Base-by-base conservation (phyloP, 2,113 vertebrate genomes). In the Nesoenas mayeri region DNA sequence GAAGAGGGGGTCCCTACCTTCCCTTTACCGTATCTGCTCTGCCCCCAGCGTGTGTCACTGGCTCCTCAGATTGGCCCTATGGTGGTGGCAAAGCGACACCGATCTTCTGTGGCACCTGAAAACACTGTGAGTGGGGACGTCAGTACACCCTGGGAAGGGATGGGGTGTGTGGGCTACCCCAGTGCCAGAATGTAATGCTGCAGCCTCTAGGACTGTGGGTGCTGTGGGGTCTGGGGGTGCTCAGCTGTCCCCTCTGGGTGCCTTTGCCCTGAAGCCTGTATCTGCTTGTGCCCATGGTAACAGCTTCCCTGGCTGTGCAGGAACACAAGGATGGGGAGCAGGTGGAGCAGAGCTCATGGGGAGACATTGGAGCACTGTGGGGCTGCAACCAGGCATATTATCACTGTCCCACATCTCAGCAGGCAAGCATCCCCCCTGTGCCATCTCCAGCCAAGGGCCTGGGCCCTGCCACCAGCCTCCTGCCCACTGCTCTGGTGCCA, bases 391-490 rank as follows among this genome's bases (percentile, higher is more conserved):
- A 34, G 31, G 17, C 38, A 15, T 0, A 0, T 74, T 70, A 48
- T 28, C 48, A 47, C 10, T 69, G 34, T 5, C 8, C 38, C 6
- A 15, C 10, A 3, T 54, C 36, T 50, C 29, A 28, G 78, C 94
- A 99, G 98, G 97, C 87, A n/a, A 98, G 94, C 29, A 97, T 98
- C 69, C 93, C 97, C 1, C 32, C 92, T 1, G 40, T 94, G 4
- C 91, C 97, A 15, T 96, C 94, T 92, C 95, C 98, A 5, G 97
- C 96, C 0, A 92, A 98, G 38, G 92, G 58, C 15, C 42, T 36
- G 4, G 83, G 24, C 28, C 22, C 88, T 72, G 60, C 75, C 65
- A 64, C 92, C 95, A 97, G 92, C 92, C 62, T 93, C 31, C 51
- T 20, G 6, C 57, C 93, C 3, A 16, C 97, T 17, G 54, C 65